phyloP scores from a whole-genome alignment of 2,113 vertebrate genomes.

The Anarrhichthys ocellatus region DNA sequence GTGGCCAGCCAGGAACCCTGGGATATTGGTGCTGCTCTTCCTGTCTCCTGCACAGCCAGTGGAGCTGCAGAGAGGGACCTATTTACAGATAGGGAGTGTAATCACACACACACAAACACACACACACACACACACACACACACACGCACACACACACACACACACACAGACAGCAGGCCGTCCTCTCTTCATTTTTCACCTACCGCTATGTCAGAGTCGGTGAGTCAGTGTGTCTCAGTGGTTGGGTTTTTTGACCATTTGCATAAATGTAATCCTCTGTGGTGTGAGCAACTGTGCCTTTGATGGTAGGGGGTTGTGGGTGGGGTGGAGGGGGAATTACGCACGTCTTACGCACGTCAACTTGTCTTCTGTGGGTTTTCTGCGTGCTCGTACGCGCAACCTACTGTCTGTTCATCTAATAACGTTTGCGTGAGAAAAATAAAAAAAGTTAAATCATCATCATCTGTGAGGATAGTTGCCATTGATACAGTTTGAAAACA shows the following conservation, averaged over 20 bases:
- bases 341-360: slow-evolving; percentile 75
- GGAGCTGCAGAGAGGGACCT: slow-evolving; percentile 70
- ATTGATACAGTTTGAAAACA: slow-evolving; percentile 30
- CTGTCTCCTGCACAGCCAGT: slow-evolving; percentile 57
- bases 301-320: slow-evolving; percentile 55
- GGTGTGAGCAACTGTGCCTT: slow-evolving; percentile 60
- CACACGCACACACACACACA: slow-evolving; percentile 37
- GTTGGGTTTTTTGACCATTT: slow-evolving; percentile 35
- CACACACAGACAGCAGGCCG: slow-evolving; percentile 32
- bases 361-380: slow-evolving; percentile 65
- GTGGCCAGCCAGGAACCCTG: slow-evolving; percentile 60
- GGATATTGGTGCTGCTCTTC: slow-evolving; percentile 61
- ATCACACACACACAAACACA: slow-evolving; percentile 39
- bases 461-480: slow-evolving; percentile 26
- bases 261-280: slow-evolving; percentile 61
- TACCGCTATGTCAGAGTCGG: slow-evolving; percentile 46
- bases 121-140: slow-evolving; percentile 17
- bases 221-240: slow-evolving; percentile 61
- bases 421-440: not conserved
- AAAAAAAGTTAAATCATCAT: slow-evolving; percentile 58
- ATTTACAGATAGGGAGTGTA: slow-evolving; percentile 68
- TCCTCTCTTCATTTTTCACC: slow-evolving; percentile 64
- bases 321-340: slow-evolving; percentile 61
- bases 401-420: slow-evolving; percentile 28
- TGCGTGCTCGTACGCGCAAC: slow-evolving; percentile 56